Conservation (phyloP, 2,113 vertebrate genomes). For the Odontophorus gujanensis region DNA sequence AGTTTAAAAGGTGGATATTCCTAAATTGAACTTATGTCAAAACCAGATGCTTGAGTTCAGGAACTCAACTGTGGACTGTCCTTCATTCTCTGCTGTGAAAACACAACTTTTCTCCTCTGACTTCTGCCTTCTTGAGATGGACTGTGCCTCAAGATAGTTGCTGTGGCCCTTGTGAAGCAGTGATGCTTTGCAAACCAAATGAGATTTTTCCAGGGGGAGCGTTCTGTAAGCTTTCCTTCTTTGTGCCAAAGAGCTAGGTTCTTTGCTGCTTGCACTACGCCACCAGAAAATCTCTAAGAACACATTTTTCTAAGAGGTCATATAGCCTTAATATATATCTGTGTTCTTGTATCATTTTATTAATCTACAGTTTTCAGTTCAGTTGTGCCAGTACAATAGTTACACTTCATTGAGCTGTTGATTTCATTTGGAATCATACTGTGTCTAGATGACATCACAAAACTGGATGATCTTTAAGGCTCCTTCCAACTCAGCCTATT, state of each 20-base stretch:
- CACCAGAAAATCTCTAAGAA: constrained; percentile 15
- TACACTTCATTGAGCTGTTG: neutral
- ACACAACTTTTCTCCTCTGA: neutral
- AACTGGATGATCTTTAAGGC: too few species aligned
- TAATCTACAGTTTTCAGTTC: neutral
- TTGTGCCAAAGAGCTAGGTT: constrained; percentile 8
- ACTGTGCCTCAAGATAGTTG: neutral
- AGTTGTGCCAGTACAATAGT: neutral
- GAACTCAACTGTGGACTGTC: neutral
- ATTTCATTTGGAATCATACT: neutral
- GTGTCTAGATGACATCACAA: too few species aligned
- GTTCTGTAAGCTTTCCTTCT: neutral
- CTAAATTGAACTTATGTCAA: neutral
- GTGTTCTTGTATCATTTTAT: neutral
- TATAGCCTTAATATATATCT: neutral
- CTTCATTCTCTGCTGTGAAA: neutral
- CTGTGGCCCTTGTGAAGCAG: neutral
- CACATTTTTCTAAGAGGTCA: constrained; percentile 12
- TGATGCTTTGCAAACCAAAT: neutral
- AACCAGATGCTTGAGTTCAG: neutral
- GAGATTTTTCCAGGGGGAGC: neutral
- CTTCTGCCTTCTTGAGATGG: neutral
- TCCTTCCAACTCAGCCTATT: too few species aligned
- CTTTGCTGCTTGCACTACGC: neutral
- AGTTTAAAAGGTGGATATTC: neutral